Evolutionary conservation across 2,888 invertebrate genomes (phyloP).

Genomic region (Rhyacophila evoluta): DNA sequence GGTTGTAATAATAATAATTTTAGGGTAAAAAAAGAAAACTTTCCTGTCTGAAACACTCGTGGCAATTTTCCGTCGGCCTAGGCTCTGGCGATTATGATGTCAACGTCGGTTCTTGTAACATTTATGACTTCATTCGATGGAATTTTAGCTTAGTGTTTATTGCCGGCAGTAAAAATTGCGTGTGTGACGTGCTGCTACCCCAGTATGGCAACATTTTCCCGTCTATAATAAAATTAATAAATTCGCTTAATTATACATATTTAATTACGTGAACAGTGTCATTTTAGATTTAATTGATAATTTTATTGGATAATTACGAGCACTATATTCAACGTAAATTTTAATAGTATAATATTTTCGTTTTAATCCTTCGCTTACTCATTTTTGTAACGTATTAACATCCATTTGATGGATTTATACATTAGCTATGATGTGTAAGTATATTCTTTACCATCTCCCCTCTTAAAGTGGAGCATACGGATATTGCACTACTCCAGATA

Average conservation of each 20-base stretch:
- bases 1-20: neutral
- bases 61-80: constrained; percentile 29
- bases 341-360: too few species aligned
- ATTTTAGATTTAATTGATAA: neutral
- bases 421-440: too few species aligned
- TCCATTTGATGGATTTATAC: too few species aligned
- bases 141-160: constrained; percentile 27
- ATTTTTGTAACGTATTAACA: too few species aligned
- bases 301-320: neutral
- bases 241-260: constrained; percentile 36
- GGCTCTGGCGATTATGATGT: constrained; percentile 44
- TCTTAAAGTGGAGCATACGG: too few species aligned
- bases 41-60: neutral
- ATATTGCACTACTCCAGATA: too few species aligned
- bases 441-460: too few species aligned
- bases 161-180: constrained; percentile 49
- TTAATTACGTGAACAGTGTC: constrained; percentile 35
- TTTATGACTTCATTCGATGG: constrained; percentile 51
- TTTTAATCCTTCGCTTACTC: too few species aligned
- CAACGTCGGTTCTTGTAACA: constrained; percentile 37
- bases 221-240: constrained; percentile 37
- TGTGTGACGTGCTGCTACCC: constrained; percentile 34
- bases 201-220: constrained; percentile 41
- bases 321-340: too few species aligned
- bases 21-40: neutral